Evolutionary conservation across 2,113 vertebrate species (phyloP).

Genomic region (Aythya baeri): DNA sequence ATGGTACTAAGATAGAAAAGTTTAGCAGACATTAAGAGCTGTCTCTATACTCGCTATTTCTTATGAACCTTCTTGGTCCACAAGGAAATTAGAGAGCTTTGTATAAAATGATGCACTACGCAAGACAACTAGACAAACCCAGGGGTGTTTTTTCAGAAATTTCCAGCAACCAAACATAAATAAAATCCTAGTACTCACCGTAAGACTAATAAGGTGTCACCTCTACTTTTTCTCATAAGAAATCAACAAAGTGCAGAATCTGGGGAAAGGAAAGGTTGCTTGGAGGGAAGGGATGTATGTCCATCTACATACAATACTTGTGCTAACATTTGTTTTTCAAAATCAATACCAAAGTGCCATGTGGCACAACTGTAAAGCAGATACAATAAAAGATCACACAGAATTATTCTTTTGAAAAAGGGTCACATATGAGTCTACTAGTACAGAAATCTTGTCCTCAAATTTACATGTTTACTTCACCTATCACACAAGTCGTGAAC

Average conservation of each 20-base stretch:
- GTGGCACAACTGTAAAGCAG: neutral
- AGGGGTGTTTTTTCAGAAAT: accelerated
- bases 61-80: neutral
- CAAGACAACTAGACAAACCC: neutral
- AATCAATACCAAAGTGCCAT: accelerated
- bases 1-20: neutral
- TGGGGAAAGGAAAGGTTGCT: neutral
- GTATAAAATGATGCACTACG: accelerated
- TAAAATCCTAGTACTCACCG: accelerated
- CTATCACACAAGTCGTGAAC: accelerated
- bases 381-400: neutral
- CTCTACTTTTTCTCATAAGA: too few species aligned
- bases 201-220: accelerated
- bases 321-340: accelerated
- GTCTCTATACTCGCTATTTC: neutral
- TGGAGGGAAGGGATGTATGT: too few species aligned
- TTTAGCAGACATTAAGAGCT: neutral
- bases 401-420: neutral
- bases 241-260: accelerated
- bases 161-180: accelerated
- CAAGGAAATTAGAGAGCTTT: neutral
- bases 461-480: too few species aligned
- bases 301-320: accelerated
- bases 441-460: neutral
- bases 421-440: accelerated